Percentiles rank a stretch among this genome's conserved stretches.
These are phyloP conservation scores for Campylomormyrus numenius DNA, from an alignment of 2,113 vertebrate genomes.

Conservation along the genomic window DNA sequence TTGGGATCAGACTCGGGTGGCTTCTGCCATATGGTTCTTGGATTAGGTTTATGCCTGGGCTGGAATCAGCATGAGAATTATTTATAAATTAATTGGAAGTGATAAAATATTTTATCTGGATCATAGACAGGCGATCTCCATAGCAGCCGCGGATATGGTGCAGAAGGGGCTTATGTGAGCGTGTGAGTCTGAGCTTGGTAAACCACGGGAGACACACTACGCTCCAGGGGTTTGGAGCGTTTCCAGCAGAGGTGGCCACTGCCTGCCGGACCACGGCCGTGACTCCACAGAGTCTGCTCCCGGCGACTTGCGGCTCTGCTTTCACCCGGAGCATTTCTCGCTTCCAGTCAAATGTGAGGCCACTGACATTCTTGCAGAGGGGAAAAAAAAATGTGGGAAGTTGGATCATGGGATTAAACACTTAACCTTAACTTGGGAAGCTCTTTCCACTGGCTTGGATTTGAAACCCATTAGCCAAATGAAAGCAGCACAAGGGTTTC, in stretches of 20 bases:
- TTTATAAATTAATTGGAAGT: constrained; percentile 4
- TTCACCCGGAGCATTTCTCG: constrained; percentile 11
- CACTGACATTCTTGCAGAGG: constrained; percentile 17
- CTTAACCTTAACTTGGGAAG: constrained; percentile 30
- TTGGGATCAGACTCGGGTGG: background rate
- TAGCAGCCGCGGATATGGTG: background rate
- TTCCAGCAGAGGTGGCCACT: constrained; percentile 11
- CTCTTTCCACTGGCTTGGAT: constrained; percentile 25
- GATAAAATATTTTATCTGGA: constrained; percentile 8
- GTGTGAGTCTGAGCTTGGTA: background rate
- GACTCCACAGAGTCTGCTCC: constrained; percentile 18
- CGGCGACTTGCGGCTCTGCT: background rate
- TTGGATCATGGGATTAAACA: constrained; percentile 29
- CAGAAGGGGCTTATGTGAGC: background rate
- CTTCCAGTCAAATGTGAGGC: constrained; percentile 18
- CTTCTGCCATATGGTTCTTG: background rate
- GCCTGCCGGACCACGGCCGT: constrained; percentile 2
- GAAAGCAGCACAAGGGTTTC: constrained; percentile 21
- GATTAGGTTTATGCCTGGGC: background rate
- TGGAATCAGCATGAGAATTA: constrained; percentile 4
- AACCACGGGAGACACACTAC: background rate
- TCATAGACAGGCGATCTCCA: background rate
- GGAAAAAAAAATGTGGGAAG: constrained; percentile 17
- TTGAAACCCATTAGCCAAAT: constrained; percentile 36
- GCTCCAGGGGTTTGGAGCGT: background rate